Evolutionary conservation across 2,797 vertebrate species (phyloP).

Genomic region (Sphenodon punctatus): DNA sequence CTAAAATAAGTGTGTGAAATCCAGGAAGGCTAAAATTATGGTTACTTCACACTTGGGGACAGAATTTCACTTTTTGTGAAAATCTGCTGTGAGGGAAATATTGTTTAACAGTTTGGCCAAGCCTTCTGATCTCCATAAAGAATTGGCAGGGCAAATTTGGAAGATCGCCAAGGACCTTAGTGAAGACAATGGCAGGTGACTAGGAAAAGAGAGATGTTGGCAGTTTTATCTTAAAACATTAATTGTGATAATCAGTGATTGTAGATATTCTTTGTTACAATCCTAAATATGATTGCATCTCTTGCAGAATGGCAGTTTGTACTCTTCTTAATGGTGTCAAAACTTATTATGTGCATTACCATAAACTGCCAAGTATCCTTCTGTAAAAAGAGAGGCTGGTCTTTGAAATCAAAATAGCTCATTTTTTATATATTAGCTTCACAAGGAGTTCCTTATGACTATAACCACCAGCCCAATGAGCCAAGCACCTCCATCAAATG

Average conservation of each 20-base stretch:
- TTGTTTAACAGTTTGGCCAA: background rate
- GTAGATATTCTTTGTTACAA: background rate
- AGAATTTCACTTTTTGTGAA: background rate
- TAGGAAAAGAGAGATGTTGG: too few relatives aligned
- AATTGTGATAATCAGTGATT: background rate
- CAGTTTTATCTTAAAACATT: background rate
- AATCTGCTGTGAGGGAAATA: background rate
- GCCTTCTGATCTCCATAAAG: background rate
- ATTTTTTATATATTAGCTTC: constrained; percentile 26
- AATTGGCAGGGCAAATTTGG: background rate
- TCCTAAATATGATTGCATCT: background rate
- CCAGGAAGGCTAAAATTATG: background rate
- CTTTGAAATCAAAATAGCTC: constrained; percentile 6
- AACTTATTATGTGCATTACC: background rate
- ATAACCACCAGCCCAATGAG: constrained; percentile 6
- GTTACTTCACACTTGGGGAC: background rate
- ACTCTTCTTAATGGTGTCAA: background rate
- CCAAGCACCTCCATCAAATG: background rate
- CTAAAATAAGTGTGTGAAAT: background rate
- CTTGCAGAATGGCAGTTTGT: background rate
- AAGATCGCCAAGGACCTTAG: background rate
- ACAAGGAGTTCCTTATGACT: constrained; percentile 15
- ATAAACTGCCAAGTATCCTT: background rate
- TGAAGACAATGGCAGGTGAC: background rate
- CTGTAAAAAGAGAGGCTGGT: background rate